phyloP scores from a whole-genome alignment of 2,113 vertebrate species.

The Lycaon pictus region DNA sequence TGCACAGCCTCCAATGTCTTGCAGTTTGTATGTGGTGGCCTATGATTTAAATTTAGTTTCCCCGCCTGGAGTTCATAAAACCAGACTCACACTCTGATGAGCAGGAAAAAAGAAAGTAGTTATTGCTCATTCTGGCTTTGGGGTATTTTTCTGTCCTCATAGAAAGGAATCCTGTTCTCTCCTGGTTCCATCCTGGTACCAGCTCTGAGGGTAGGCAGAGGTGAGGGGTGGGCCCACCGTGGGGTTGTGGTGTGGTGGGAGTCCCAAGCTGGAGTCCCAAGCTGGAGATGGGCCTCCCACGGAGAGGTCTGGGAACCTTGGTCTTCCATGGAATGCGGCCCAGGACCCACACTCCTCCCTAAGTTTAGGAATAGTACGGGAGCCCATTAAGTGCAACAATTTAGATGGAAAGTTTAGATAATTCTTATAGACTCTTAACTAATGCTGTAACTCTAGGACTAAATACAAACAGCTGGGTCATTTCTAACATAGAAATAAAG shows the following conservation, averaged over 20 bases:
- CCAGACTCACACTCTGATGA: not conserved
- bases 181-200: not conserved
- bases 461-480: not conserved
- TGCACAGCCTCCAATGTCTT: fast-evolving
- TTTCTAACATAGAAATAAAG: not conserved
- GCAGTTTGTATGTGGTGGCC: not conserved
- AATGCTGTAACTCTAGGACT: not conserved
- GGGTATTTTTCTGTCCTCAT: not conserved
- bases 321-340: not conserved
- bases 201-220: not conserved
- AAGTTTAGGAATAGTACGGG: not conserved
- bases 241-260: not conserved
- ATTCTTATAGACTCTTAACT: not conserved
- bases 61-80: not conserved
- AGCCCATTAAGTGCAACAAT: not conserved
- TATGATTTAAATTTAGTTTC: not conserved
- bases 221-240: not conserved
- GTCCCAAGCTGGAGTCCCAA: not conserved
- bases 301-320: not conserved
- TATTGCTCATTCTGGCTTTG: not conserved
- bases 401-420: not conserved
- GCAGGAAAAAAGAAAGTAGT: not conserved
- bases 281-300: not conserved
- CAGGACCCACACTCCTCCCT: too few relatives aligned
- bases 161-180: not conserved